These are phyloP conservation scores for Alouatta palliata DNA, from an alignment of 2,113 vertebrate species.

Conservation along the genomic window DNA sequence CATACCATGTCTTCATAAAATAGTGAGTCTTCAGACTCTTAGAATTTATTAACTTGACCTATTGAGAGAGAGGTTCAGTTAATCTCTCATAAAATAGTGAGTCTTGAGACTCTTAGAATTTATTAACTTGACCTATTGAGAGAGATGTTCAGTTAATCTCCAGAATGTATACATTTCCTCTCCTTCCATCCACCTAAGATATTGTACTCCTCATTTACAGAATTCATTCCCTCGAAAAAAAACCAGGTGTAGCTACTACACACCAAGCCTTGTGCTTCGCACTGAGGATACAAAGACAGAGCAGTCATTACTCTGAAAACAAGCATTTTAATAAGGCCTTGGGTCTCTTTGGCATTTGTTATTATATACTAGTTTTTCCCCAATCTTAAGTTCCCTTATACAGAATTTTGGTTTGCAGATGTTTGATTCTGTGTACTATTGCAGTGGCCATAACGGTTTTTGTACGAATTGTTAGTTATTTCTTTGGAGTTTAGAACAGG, in stretches of 20 bases:
- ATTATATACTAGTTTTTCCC: conserved; percentile 4
- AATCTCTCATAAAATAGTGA: neutral
- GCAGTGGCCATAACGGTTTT: conserved; percentile 21
- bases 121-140: neutral
- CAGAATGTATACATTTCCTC: neutral
- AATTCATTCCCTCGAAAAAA: neutral
- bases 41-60: neutral
- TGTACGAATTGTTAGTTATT: conserved; percentile 28
- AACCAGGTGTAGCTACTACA: neutral
- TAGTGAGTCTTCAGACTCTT: neutral
- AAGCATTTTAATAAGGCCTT: conserved; percentile 16
- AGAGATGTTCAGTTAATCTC: neutral
- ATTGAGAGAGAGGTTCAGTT: too few relatives aligned
- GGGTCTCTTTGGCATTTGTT: neutral
- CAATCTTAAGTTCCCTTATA: neutral
- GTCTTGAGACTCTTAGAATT: neutral
- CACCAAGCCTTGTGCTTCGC: neutral
- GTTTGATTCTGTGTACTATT: neutral
- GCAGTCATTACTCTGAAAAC: conserved; percentile 15
- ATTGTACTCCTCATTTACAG: neutral
- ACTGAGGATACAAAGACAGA: neutral
- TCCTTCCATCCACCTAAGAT: neutral
- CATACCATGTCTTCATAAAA: neutral
- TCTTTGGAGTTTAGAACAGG: conserved; percentile 65
- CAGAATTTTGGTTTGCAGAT: neutral